Percentiles rank a stretch among this genome's conserved stretches.
Evolutionary conservation across 1,140 invertebrate species (phyloP).

Genomic region (Harlomillsia oculata): DNA sequence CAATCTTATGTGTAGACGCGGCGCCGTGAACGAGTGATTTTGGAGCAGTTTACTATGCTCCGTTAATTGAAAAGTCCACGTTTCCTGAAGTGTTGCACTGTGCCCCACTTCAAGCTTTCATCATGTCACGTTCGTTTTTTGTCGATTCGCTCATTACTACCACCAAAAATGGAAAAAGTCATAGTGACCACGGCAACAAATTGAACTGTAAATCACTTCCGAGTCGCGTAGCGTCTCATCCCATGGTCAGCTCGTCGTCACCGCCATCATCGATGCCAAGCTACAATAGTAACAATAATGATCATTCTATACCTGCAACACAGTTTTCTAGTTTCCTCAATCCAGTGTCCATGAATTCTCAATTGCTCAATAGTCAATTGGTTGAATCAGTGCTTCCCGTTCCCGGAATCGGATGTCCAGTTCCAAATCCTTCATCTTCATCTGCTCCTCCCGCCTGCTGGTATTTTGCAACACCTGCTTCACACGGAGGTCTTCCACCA

Average conservation of each 20-base stretch:
- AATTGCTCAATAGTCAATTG: too few species aligned
- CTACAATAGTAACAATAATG: not conserved
- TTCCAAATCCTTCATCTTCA: not conserved
- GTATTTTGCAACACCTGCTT: conserved; percentile 12
- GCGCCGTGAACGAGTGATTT: too few species aligned
- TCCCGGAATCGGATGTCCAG: not conserved
- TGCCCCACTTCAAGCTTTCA: too few species aligned
- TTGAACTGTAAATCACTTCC: too few species aligned
- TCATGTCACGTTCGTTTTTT: conserved; percentile 27
- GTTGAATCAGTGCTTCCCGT: not conserved
- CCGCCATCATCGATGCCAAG: not conserved
- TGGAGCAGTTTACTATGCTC: too few species aligned
- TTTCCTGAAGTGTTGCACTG: too few species aligned
- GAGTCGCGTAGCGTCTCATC: not conserved
- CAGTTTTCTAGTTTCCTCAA: conserved; percentile 5
- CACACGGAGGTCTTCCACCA: not conserved
- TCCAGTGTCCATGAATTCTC: conserved; percentile 2
- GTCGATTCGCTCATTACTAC: conserved; percentile 31
- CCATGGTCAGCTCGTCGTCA: not conserved
- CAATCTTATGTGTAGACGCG: too few species aligned
- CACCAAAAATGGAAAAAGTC: conserved; percentile 7
- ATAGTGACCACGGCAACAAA: not conserved
- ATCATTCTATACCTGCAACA: not conserved
- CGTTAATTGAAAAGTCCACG: too few species aligned
- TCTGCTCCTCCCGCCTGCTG: conserved; percentile 6